Evolutionary conservation across 2,888 invertebrate species (phyloP).

Genomic region (Lycophotia porphyrea): DNA sequence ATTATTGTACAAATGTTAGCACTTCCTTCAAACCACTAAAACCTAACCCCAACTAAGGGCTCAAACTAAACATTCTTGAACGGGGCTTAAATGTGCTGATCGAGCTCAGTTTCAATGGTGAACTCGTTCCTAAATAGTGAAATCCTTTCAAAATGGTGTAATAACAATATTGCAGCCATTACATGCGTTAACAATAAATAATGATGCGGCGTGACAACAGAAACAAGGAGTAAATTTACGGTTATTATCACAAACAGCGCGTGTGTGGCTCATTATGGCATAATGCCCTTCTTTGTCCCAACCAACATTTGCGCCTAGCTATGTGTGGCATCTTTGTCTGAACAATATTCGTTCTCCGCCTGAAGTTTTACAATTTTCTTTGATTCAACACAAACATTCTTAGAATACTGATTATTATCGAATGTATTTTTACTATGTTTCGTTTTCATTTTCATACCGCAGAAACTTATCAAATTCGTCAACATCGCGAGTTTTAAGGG

Average conservation of each 20-base stretch:
- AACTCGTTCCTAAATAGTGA: background rate
- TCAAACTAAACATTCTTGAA: background rate
- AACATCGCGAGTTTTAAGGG: constrained; percentile 11
- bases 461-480: background rate
- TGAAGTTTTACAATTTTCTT: constrained; percentile 44
- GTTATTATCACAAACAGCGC: constrained; percentile 72
- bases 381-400: constrained; percentile 55
- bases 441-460: background rate
- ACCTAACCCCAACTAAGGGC: too few relatives aligned
- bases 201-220: constrained; percentile 65
- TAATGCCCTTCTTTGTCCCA: constrained; percentile 45
- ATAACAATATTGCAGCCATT: constrained; percentile 43
- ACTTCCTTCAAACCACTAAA: background rate
- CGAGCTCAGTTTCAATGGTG: background rate
- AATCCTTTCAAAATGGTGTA: constrained; percentile 15
- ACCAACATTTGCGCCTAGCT: constrained; percentile 19
- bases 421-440: constrained; percentile 26
- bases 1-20: background rate
- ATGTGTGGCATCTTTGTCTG: constrained; percentile 34
- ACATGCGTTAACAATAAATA: constrained; percentile 55
- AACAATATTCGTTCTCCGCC: constrained; percentile 20
- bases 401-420: constrained; percentile 34
- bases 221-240: constrained; percentile 74
- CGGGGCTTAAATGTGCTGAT: background rate
- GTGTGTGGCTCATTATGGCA: constrained; percentile 36